These are phyloP conservation scores for Drosophila nr. fundita DNA, from an alignment of 2,888 invertebrate genomes.

Conservation along the genomic window DNA sequence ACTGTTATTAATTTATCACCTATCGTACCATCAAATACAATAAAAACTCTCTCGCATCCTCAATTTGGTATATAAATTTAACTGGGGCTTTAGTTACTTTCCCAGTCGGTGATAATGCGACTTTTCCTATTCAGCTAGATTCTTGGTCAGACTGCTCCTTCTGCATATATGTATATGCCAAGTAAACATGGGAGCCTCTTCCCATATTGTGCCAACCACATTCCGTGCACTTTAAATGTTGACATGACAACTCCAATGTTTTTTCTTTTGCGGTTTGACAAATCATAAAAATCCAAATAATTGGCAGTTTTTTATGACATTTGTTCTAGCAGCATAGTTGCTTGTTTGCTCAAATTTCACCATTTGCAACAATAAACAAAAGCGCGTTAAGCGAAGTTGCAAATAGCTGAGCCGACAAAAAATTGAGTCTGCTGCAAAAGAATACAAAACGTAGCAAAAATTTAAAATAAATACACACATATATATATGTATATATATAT, in stretches of 20 bases:
- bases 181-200: constrained; percentile 5
- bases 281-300: constrained; percentile 45
- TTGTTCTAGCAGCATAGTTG: constrained; percentile 44
- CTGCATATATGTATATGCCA: constrained; percentile 15
- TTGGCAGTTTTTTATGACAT: constrained; percentile 46
- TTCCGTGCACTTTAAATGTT: constrained; percentile 41
- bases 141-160: constrained; percentile 17
- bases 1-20: constrained; percentile 9
- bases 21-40: background rate
- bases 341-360: constrained; percentile 63
- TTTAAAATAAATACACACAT: constrained; percentile 16
- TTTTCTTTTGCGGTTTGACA: constrained; percentile 32
- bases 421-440: constrained; percentile 22
- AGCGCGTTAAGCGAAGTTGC: constrained; percentile 61
- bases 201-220: constrained; percentile 12
- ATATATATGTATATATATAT: no score
- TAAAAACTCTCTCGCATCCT: background rate
- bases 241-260: constrained; percentile 7
- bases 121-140: background rate
- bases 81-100: background rate
- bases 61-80: background rate
- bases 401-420: constrained; percentile 57
- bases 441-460: constrained; percentile 29
- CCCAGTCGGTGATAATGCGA: constrained; percentile 7
- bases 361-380: constrained; percentile 28